A percentile compares a stretch with the other conserved stretches of the same genome.
These are phyloP conservation scores for Thalassophryne amazonica DNA, from an alignment of 2,797 vertebrate species.

Conservation along the genomic window DNA sequence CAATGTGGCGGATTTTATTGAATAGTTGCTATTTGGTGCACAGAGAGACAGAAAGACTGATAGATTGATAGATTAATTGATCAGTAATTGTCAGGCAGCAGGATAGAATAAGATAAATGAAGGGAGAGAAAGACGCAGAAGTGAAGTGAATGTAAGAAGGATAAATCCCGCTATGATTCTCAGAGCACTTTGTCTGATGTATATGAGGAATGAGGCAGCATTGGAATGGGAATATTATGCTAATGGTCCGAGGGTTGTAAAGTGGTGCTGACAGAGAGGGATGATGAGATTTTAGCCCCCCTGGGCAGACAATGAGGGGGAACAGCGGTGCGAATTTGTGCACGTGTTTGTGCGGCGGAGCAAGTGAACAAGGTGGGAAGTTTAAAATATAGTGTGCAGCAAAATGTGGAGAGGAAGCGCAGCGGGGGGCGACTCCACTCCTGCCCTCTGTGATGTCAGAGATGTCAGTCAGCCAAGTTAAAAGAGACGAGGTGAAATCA, in stretches of 20 bases:
- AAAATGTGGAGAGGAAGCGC: background rate
- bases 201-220: conserved; percentile 48
- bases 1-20: no score
- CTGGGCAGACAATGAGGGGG: conserved; percentile 42
- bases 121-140: conserved; percentile 2
- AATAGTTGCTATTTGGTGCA: no score
- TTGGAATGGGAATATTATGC: conserved; percentile 75
- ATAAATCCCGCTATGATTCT: conserved; percentile 49
- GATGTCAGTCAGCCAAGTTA: conserved; percentile 38
- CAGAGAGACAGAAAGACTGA: no score
- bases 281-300: conserved; percentile 61
- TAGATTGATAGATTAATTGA: no score
- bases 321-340: background rate
- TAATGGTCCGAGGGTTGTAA: conserved; percentile 56
- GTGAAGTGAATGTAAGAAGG: conserved; percentile 13
- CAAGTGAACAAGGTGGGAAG: background rate
- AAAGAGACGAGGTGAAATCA: conserved; percentile 32
- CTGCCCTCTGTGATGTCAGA: conserved; percentile 35
- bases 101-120: no score
- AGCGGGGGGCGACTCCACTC: conserved; percentile 14
- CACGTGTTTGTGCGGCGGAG: background rate
- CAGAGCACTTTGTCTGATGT: conserved; percentile 56
- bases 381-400: conserved; percentile 1
- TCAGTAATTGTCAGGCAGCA: no score
- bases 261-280: conserved; percentile 55